Base-by-base conservation (phyloP, 2,888 invertebrate genomes). In the Microctonus aethiopoides region DNA sequence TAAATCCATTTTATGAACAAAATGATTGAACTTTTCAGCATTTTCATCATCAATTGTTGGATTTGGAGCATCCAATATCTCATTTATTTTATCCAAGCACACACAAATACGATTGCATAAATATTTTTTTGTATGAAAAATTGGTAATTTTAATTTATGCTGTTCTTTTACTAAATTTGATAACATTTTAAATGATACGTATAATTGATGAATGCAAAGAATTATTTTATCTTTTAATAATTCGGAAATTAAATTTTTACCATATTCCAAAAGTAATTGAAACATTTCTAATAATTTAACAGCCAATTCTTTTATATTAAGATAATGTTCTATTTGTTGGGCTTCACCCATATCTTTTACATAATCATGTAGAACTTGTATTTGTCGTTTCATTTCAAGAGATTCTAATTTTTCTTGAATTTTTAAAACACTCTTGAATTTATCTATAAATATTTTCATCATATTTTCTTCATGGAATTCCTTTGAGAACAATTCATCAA, bases 1-100 rank as follows among this genome's bases (percentile, higher is more conserved):
- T 29, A 84, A 75, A 70, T 87, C 87, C 83, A 86, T 84, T 70
- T 85, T 86, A 56, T 81, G 83, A 59, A 86, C 84, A 71, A 86
- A 86, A 74, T 86, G 84, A 76, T 85, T 82, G 68, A 84, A 82
- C 60, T 74, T 74, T 59, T 85, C 83, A 26, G 29, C 10, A n/a
- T 36, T 59, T 34, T 85, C 84, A 24, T 83, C 82, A 39, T 80
- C 78, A 0, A 68, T 59, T n/a, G 77, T 75, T 20, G 82, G 82
- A 71, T 80, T 80, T 1, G 80, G 65, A n/a, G 74, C 75, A 63
- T 83, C 81, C 26, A 86, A 63, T 20, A 82, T 73, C 9, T 80
- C 77, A 60, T 82, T 76, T 66, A 86, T 81, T 78, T 83, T 80
- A 72, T 79, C 75, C 36, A 86, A 81, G 75, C 86, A 86, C 57